Evolutionary conservation across 2,888 invertebrate genomes (phyloP), one percentile per base, ranked within the genome.

Genomic region (Caenorhabditis drosophilae): DNA sequence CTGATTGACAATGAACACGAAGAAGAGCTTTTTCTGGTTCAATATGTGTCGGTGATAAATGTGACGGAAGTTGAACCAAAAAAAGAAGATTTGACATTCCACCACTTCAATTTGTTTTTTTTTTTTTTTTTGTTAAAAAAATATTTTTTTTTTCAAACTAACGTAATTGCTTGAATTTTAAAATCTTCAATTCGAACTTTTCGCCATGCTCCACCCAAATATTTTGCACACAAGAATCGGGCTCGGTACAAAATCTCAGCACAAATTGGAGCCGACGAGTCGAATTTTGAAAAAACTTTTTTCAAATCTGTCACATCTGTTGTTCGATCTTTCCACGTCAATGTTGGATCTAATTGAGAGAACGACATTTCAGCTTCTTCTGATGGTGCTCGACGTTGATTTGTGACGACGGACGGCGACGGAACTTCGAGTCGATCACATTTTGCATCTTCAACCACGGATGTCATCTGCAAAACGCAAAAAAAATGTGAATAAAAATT

Each of bases 31-130:
- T 62, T 12, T 63, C 61, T 0, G 72, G 72, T 47, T 76, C 75
- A 38, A 53, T 44, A 16, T 57, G 58, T 7, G 36, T 45, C 4
- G 61, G 59, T 1, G 36, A 18, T 4, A 61, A n/a, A n/a, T 57
- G 25, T 6, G 52, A 31, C 1, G 66, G 70, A 11, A 96, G 85
- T 36, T 91, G 90, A 62, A 95, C 91, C 84, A 92, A 90, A 88
- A 93, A 97, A 47, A 97, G 87, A 85, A 92, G 90, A 86, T 97
- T 97, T 52, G 94, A 94, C 52, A 97, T 87, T 0, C 96, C 97
- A 9, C 96, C 96, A 84, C 96, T 96, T 87, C 22, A 47, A 47
- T 47, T 41, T 41, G 38, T 48, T 26, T 18, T 22, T 20, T 27
- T 16, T 41, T 47, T 48, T 26, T 18, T 22, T 20, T 27, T 16